These are phyloP conservation scores for Geotrupes spiniger DNA, from an alignment of 2,888 invertebrate species.

Conservation along the genomic window DNA sequence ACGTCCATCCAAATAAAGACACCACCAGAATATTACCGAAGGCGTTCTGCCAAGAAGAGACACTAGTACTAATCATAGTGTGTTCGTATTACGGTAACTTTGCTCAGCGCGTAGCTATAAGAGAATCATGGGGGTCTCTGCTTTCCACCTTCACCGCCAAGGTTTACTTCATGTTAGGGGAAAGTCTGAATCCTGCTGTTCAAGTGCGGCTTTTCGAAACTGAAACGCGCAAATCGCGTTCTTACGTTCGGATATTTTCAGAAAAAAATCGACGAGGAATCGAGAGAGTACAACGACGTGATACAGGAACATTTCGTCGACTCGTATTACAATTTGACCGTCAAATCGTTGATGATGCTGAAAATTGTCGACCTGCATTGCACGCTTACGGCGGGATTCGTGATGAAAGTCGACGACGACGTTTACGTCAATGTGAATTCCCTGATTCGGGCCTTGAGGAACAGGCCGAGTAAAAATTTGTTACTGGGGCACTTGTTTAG, in stretches of 20 bases:
- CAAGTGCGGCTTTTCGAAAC: neutral
- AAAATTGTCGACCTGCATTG: slow-evolving; percentile 76
- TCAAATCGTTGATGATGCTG: slow-evolving; percentile 80
- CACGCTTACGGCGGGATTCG: slow-evolving; percentile 53
- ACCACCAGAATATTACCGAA: slow-evolving; percentile 9
- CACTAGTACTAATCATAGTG: slow-evolving; percentile 5
- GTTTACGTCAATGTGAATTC: slow-evolving; percentile 76
- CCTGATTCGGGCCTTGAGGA: slow-evolving; percentile 48
- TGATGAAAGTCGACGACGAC: slow-evolving; percentile 84
- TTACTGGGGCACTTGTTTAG: slow-evolving; percentile 74
- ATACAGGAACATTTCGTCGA: slow-evolving; percentile 81
- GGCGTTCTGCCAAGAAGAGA: neutral
- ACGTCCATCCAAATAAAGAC: slow-evolving; percentile 6
- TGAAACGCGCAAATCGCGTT: no score
- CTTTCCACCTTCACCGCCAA: slow-evolving; percentile 3
- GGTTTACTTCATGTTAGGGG: slow-evolving; percentile 10
- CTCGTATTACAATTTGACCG: slow-evolving; percentile 80
- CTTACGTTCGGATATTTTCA: no score
- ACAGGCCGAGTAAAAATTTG: slow-evolving; percentile 42
- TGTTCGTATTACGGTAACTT: slow-evolving; percentile 3
- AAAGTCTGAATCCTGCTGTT: neutral
- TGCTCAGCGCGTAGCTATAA: slow-evolving; percentile 3
- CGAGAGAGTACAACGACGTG: slow-evolving; percentile 66
- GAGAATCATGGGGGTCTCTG: slow-evolving; percentile 8
- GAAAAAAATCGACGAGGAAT: slow-evolving; percentile 63